Evolutionary conservation across 2,113 vertebrate genomes (phyloP), one percentile per base, ranked within the genome.

Genomic region (Oryzias woworae): DNA sequence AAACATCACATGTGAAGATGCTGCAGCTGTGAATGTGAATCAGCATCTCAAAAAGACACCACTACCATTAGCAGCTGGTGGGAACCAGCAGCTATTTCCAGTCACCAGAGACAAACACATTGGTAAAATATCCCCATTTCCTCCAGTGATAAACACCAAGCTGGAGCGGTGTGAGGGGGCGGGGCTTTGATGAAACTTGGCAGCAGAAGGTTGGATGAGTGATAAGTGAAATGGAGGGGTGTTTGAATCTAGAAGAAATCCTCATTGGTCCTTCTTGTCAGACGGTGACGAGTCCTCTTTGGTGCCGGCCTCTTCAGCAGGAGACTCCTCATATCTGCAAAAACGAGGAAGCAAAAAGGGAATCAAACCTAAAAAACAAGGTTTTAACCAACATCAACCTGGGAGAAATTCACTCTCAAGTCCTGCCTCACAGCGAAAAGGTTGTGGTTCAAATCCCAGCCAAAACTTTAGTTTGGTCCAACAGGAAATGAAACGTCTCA

Each of bases 221-320:
- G 36, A 36, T 12, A 10, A 13, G 8, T 12, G 36, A 10, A 10
- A 3, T 12, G 23, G 14, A 31, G 41, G 0, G n/a, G 54, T 52
- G 17, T 53, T 18, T 2, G 60, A 18, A 14, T 41, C 23, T 26
- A 45, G 56, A 23, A 58, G 7, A 12, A 36, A 36, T 36, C 10
- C 36, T 52, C 74, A 88, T 82, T 91, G 90, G 76, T 92, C 90
- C 77, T 93, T 92, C 63, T 92, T 93, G 53, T 90, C 88, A 0
- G 80, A 36, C 4, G 90, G 89, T 44, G 83, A 69, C 0, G 55
- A 63, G 12, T 89, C 90, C 14, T 90, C 90, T 75, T 87, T 90
- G 16, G 59, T 5, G 5, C 1, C 74, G 2, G 57, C 80, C 3
- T 78, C 68, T 57, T 91, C 91, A 3, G 82, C 66, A 12, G 85